phyloP scores from a whole-genome alignment of 2,113 vertebrate genomes.

The Tenebrosternarchus preto region DNA sequence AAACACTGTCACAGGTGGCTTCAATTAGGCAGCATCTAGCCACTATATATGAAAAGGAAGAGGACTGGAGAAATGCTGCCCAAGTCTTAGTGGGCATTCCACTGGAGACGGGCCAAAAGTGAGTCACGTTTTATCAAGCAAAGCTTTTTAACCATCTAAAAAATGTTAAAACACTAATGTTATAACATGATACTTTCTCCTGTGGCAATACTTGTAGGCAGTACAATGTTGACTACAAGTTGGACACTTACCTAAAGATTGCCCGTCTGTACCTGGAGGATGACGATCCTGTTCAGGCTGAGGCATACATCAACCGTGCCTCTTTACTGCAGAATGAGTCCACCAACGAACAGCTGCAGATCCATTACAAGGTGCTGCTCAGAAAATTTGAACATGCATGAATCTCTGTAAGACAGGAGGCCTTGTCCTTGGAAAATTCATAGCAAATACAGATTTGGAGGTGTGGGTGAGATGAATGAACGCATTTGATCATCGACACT shows the following conservation, averaged over 20 bases:
- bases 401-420: background rate
- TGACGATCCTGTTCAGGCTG: conserved; percentile 96
- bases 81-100: conserved; percentile 98
- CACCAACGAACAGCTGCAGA: conserved; percentile 96
- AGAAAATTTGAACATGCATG: background rate
- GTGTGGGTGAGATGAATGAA: background rate
- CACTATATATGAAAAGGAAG: conserved; percentile 98
- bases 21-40: conserved; percentile 97
- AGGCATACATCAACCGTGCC: conserved; percentile 97
- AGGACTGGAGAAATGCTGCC: conserved; percentile 97
- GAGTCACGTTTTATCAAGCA: conserved; percentile 22
- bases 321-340: conserved; percentile 98
- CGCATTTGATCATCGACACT: background rate
- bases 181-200: background rate
- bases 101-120: conserved; percentile 97
- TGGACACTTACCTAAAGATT: conserved; percentile 98
- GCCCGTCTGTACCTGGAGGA: conserved; percentile 95
- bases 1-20: conserved; percentile 79
- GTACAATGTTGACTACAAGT: conserved; percentile 97
- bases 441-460: background rate
- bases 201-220: conserved; percentile 74
- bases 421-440: background rate
- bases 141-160: background rate
- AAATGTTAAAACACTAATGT: background rate
- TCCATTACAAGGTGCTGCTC: conserved; percentile 89